These are phyloP conservation scores for Nemurella pictetii DNA, from an alignment of 2,888 invertebrate genomes.

Conservation along the genomic window DNA sequence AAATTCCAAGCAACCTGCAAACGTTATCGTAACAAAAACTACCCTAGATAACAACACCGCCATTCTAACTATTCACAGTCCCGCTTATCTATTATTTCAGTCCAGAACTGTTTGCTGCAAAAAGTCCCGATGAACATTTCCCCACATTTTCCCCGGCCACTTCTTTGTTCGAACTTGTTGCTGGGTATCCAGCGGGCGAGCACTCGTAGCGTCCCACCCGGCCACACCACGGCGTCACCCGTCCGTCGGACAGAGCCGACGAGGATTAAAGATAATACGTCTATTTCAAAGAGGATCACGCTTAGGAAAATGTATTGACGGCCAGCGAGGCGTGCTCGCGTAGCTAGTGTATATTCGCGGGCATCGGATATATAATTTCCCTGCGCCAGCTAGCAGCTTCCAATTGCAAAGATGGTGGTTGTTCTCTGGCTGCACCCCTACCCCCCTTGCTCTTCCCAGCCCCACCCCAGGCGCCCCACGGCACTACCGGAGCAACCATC, in stretches of 20 bases:
- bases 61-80: not conserved
- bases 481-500: too few species aligned
- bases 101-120: not conserved
- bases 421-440: not conserved
- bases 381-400: not conserved
- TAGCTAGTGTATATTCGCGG: not conserved
- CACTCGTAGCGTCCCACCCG: not conserved
- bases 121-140: not conserved
- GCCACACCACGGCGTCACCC: not conserved
- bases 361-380: not conserved
- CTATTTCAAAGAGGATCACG: slow-evolving; percentile 4
- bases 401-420: not conserved
- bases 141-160: not conserved
- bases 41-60: not conserved
- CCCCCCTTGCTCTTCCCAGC: not conserved
- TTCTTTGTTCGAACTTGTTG: slow-evolving; percentile 18
- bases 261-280: slow-evolving; percentile 18
- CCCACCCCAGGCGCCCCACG: too few species aligned
- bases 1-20: not conserved
- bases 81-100: slow-evolving; percentile 11
- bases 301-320: slow-evolving; percentile 5
- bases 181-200: not conserved
- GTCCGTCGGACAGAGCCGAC: not conserved
- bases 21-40: not conserved
- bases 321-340: not conserved